phyloP scores from a whole-genome alignment of 2,888 invertebrate genomes.

The Cheilosia variabilis region DNA sequence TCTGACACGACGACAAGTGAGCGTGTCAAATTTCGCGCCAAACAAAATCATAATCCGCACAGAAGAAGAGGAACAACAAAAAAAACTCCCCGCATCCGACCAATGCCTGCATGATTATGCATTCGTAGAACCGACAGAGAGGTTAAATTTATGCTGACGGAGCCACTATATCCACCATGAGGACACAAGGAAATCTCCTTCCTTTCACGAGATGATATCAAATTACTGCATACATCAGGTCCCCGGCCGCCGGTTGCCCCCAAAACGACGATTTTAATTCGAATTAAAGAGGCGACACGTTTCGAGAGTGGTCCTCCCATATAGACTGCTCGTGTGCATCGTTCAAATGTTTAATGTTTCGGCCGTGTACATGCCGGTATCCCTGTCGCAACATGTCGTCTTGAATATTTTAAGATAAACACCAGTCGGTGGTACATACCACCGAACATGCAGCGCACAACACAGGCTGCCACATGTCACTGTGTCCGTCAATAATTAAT shows the following conservation, averaged over 20 bases:
- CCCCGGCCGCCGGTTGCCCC: neutral
- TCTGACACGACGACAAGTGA: conserved; percentile 67
- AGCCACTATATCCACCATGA: conserved; percentile 12
- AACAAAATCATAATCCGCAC: conserved; percentile 62
- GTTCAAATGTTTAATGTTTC: conserved; percentile 8
- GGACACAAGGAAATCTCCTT: conserved; percentile 43
- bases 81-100: conserved; percentile 38
- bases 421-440: conserved; percentile 10
- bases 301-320: neutral
- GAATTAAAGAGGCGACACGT: conserved; percentile 34
- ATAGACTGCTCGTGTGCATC: conserved; percentile 5
- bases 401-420: conserved; percentile 53
- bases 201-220: conserved; percentile 59
- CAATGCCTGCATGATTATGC: conserved; percentile 28
- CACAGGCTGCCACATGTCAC: conserved; percentile 60
- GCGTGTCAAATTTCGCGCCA: conserved; percentile 72
- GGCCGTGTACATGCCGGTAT: neutral
- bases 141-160: conserved; percentile 26
- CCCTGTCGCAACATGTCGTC: conserved; percentile 36
- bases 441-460: conserved; percentile 44
- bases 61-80: conserved; percentile 2
- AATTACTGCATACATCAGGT: conserved; percentile 58
- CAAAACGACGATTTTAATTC: conserved; percentile 27
- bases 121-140: conserved; percentile 17
- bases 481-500: conserved; percentile 70